A percentile compares a stretch with the other conserved stretches of the same genome.
Evolutionary conservation across 2,888 invertebrate species (phyloP).

Genomic region (Sphaeridia pumilis): DNA sequence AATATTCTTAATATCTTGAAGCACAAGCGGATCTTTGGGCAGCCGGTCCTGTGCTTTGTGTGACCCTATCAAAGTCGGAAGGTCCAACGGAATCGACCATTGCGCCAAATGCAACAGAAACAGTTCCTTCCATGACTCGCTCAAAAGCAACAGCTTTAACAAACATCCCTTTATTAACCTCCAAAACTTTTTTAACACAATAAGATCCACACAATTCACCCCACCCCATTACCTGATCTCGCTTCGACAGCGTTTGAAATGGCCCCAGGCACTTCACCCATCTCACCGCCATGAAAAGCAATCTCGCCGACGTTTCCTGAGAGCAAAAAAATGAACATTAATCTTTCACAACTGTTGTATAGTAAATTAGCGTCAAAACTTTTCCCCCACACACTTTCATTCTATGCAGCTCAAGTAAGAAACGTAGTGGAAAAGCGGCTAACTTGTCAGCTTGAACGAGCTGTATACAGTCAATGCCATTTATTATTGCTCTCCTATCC

Average conservation of each 20-base stretch:
- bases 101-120: slow-evolving; percentile 82
- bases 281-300: slow-evolving; percentile 86
- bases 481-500: no score
- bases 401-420: not conserved
- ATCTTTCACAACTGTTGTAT: no score
- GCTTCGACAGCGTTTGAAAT: slow-evolving; percentile 73
- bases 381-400: no score
- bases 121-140: slow-evolving; percentile 88
- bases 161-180: not conserved
- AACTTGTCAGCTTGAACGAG: not conserved
- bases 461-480: no score
- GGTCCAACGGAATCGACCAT: slow-evolving; percentile 83
- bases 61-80: slow-evolving; percentile 65
- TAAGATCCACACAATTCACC: no score
- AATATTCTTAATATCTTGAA: slow-evolving; percentile 68
- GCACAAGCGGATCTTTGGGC: slow-evolving; percentile 59
- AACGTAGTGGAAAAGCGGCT: not conserved
- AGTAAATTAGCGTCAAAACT: no score
- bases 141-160: slow-evolving; percentile 51
- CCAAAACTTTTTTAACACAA: not conserved
- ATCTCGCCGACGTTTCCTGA: slow-evolving; percentile 85
- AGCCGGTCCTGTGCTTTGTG: slow-evolving; percentile 64
- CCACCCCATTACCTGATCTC: slow-evolving; percentile 82
- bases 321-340: no score
- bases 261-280: slow-evolving; percentile 89